Percentiles rank a stretch among this genome's conserved stretches.
These are phyloP conservation scores for Nyctereutes procyonoides DNA, from an alignment of 2,113 vertebrate species.

Conservation along the genomic window DNA sequence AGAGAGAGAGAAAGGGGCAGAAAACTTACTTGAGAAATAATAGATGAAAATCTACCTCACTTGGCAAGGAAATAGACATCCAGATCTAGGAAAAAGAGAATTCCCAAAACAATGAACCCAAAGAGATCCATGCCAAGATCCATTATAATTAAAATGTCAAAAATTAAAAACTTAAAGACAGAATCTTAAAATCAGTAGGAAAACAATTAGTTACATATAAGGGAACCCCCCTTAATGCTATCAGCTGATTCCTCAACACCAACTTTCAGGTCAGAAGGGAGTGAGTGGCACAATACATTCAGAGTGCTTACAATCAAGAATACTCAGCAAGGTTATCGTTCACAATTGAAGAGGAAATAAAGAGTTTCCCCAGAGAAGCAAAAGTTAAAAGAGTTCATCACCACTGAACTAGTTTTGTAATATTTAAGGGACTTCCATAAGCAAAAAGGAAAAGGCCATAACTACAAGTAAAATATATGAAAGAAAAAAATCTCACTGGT, in stretches of 20 bases:
- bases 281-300: not conserved
- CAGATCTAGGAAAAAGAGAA: not conserved
- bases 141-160: not conserved
- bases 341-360: not conserved
- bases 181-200: not conserved
- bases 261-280: not conserved
- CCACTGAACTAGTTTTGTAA: not conserved
- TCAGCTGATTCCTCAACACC: not conserved
- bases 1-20: not conserved
- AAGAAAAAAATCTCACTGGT: not conserved
- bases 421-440: not conserved
- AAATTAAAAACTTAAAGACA: not conserved
- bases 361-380: not conserved
- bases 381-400: not conserved
- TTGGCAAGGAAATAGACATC: not conserved
- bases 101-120: not conserved
- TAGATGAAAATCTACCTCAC: not conserved
- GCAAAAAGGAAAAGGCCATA: not conserved
- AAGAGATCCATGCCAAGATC: not conserved
- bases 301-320: not conserved
- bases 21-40: not conserved
- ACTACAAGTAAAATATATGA: not conserved
- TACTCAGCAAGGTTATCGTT: not conserved
- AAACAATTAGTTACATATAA: not conserved
- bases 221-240: not conserved